phyloP scores from a whole-genome alignment of 2,797 vertebrate species.

The Amblyopsis hoosieri region DNA sequence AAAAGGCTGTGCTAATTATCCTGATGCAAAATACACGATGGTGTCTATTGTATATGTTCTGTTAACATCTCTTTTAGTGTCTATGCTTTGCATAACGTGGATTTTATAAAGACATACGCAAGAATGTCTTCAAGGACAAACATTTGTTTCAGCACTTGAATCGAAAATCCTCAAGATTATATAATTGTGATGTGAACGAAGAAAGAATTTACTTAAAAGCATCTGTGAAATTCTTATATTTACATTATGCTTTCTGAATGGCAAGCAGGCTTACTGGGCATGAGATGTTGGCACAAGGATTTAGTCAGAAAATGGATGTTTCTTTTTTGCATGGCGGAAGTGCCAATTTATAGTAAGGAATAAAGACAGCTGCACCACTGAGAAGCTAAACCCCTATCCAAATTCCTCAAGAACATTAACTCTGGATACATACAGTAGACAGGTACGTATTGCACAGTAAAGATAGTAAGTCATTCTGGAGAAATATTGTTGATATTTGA shows the following conservation, averaged over 20 bases:
- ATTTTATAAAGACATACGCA: slow-evolving; percentile 14
- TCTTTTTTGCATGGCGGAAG: slow-evolving; percentile 23
- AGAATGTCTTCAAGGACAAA: slow-evolving; percentile 37
- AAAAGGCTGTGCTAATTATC: too few relatives aligned
- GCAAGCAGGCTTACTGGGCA: slow-evolving; percentile 38
- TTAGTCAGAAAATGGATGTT: slow-evolving; percentile 44
- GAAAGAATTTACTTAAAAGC: slow-evolving; percentile 29
- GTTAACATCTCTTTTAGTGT: neutral
- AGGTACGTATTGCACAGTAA: neutral
- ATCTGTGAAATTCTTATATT: slow-evolving; percentile 34
- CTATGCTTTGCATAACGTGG: slow-evolving; percentile 3
- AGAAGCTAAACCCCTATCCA: slow-evolving; percentile 33
- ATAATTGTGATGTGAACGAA: slow-evolving; percentile 20
- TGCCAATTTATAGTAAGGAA: slow-evolving; percentile 22
- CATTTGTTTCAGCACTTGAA: slow-evolving; percentile 30
- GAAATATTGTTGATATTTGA: too few relatives aligned
- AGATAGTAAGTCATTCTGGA: too few relatives aligned
- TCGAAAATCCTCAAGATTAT: slow-evolving; percentile 34
- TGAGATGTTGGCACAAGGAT: slow-evolving; percentile 43
- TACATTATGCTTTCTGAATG: slow-evolving; percentile 34
- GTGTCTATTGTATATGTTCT: neutral
- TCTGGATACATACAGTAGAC: too few relatives aligned
- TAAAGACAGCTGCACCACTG: slow-evolving; percentile 16
- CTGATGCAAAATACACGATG: too few relatives aligned
- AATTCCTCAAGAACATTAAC: slow-evolving; percentile 29